Conservation (phyloP, 2,888 invertebrate species). For the Drosophila anomelani region DNA sequence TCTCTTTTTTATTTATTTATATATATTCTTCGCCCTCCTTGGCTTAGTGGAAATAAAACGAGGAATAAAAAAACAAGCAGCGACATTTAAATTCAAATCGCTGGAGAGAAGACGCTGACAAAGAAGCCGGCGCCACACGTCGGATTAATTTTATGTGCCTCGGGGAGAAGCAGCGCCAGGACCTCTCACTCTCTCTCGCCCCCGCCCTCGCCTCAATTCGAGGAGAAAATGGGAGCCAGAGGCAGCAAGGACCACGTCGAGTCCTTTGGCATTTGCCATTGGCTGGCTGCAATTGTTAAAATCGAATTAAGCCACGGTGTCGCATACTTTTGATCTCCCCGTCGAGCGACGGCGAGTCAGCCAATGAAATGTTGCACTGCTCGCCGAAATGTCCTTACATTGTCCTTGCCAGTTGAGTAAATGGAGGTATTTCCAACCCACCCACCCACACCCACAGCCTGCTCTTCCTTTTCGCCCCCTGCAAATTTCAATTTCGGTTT, state of each 20-base stretch:
- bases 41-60: constrained; percentile 62
- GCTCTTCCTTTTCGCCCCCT: not conserved
- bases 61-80: constrained; percentile 57
- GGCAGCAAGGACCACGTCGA: constrained; percentile 22
- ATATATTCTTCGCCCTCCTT: constrained; percentile 48
- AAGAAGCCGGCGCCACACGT: constrained; percentile 80
- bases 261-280: constrained; percentile 62
- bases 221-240: constrained; percentile 26
- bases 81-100: constrained; percentile 80
- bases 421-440: constrained; percentile 34
- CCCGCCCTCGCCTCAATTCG: constrained; percentile 68
- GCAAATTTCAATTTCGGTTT: constrained; percentile 68
- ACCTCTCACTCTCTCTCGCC: constrained; percentile 1
- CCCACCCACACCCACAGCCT: not conserved
- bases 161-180: constrained; percentile 43
- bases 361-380: constrained; percentile 77
- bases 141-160: constrained; percentile 82
- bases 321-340: constrained; percentile 80
- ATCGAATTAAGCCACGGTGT: constrained; percentile 81
- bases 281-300: constrained; percentile 79
- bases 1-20: constrained; percentile 29
- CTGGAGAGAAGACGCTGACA: constrained; percentile 74
- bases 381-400: constrained; percentile 73
- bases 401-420: constrained; percentile 66
- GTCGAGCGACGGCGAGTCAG: constrained; percentile 55